Evolutionary conservation across 2,888 invertebrate species (phyloP), one percentile per base, ranked within the genome.

Genomic region (Ectemnius continuus): DNA sequence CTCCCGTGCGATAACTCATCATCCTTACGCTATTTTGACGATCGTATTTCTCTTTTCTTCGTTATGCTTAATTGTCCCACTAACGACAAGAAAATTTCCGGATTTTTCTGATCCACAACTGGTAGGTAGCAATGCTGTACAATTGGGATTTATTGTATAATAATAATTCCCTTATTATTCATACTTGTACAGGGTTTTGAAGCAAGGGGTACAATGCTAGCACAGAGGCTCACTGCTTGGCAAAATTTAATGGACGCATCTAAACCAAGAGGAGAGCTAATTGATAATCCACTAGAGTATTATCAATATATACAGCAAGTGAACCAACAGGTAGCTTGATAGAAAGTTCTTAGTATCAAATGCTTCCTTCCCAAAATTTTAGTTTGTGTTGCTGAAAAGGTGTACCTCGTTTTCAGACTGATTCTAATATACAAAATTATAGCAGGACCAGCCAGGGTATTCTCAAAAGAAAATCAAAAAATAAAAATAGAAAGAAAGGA

Each of bases 31-130:
- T 81, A 93, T 96, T 85, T 91, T 95, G 72, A 88, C 93, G 74
- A 92, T 92, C 57, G 93, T 95, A 73, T 92, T 93, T 71, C 92
- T 94, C 68, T 92, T 95, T 79, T 94, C 94, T 70, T 90, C 92
- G 61, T 93, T 94, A 62, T 95, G 95, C 87, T 92, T 95, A 60
- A 93, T 95, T 65, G 93, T 95, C 73, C 94, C 95, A 64, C 91
- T 95, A 75, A 93, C 93, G 57, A 92, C 93, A 23, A 93, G 93
- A 83, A 92, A 93, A 64, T 91, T 94, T 67, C 97, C 97, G 48
- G 95, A 95, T 90, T 98, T 98, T 91, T 94, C 95, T 79, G 97
- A 98, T 91, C 98, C 98, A 26, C 94, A 96, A 87, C 91, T 95
- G 92, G 96, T 96, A 91, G 92, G 92, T 90, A 74, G 11, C 36